Evolutionary conservation across 1,140 invertebrate species (phyloP).

Genomic region (Ridgeia piscesae): DNA sequence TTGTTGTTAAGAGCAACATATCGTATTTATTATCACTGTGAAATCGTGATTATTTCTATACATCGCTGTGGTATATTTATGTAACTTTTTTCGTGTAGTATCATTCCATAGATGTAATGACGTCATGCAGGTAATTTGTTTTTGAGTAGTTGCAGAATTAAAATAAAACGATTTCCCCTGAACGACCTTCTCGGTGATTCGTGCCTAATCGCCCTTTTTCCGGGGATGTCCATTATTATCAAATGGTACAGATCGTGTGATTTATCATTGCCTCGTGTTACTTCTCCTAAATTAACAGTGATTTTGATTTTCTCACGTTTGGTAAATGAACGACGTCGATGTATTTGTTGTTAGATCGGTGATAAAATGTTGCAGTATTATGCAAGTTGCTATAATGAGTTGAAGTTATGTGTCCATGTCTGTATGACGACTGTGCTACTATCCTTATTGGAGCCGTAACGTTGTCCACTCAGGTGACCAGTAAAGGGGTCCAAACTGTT

Average conservation of each 20-base stretch:
- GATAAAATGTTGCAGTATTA: neutral
- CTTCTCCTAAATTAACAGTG: neutral
- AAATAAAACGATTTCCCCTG: neutral
- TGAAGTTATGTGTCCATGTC: neutral
- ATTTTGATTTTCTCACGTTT: neutral
- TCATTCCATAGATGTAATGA: neutral
- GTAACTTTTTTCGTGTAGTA: neutral
- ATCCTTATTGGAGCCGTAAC: neutral
- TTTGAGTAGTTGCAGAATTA: neutral
- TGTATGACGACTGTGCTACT: neutral
- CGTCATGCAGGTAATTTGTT: neutral
- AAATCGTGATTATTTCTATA: neutral
- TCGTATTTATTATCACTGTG: neutral
- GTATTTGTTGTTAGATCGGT: neutral
- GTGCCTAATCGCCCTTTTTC: too few species aligned
- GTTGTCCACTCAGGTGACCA: neutral
- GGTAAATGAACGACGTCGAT: neutral
- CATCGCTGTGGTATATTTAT: neutral
- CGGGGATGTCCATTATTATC: too few species aligned
- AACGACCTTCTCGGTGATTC: too few species aligned
- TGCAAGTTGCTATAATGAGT: neutral
- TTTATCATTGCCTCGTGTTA: neutral
- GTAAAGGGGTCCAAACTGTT: neutral
- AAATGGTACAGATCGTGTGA: too few species aligned
- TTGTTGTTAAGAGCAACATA: neutral